Evolutionary conservation across 1,140 invertebrate species (phyloP), one percentile per base, ranked within the genome.

Genomic region (Monomorium pharaonis): DNA sequence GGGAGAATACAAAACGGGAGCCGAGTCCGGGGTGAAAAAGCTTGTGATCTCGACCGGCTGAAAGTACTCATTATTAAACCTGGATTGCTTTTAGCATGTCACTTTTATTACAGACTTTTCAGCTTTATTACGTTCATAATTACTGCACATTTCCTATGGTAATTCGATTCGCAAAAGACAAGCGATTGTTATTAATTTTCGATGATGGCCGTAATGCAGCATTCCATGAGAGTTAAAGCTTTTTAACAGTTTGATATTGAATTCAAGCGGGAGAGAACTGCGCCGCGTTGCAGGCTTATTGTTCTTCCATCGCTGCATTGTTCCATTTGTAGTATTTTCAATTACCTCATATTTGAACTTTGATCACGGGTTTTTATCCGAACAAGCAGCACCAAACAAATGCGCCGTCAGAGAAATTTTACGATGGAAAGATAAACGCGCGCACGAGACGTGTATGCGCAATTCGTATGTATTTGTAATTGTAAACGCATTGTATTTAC

Each of bases 171-270:
- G 51, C 49, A 27, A 33, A 83, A 83, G 70, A 83, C 78, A 72
- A 58, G 78, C 67, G n/a, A 83, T 74, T 83, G 78, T 72, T 83
- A 83, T 83, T 83, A 74, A 83, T 83, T 83, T 47, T 83, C 78
- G 78, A 72, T 60, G 67, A 56, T 47, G 27, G 37, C 65, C 51
- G n/a, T 74, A 74, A 83, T 74, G 37, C 67, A 58, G 67, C 76
- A 54, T 80, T 67, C 30, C 62, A 21, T 9, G 77, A 58, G 54
- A 56, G 65, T 30, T 30, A 24, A 24, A 62, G 37, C 67, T 21
- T 74, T 83, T 81, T n/a, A n/a, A 44, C 65, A 24, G 54, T 70
- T 70, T 72, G 21, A 83, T 58, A 58, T 58, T 83, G 24, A 47
- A 81, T 81, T 72, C 30, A 30, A 70, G n/a, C 37, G 37, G 65